phyloP scores from a whole-genome alignment of 64 coral and sea anemone species.

The Montipora efflorescens region DNA sequence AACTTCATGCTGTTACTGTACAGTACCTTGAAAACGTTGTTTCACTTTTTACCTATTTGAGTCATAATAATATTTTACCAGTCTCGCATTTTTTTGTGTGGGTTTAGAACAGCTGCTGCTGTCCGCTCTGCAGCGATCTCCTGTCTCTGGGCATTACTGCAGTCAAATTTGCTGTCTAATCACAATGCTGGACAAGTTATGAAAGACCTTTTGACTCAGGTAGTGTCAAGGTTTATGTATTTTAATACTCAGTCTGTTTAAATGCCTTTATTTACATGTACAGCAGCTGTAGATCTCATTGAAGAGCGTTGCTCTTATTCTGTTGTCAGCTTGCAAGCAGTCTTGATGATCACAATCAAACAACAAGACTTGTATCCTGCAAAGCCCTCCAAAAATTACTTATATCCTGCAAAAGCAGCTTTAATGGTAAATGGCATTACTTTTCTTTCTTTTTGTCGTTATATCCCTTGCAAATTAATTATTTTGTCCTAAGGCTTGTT shows the following conservation, averaged over 20 bases:
- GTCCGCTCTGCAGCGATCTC: constrained; percentile 92
- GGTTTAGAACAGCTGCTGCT: constrained; percentile 80
- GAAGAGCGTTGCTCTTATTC: neutral
- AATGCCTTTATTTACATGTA: too few species aligned
- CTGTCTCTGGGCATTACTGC: constrained; percentile 91
- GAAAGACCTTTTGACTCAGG: constrained; percentile 99
- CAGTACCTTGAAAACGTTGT: too few species aligned
- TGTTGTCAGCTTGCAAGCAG: constrained; percentile 75
- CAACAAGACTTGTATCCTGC: constrained; percentile 91
- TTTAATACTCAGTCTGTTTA: too few species aligned
- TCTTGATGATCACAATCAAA: constrained; percentile 92
- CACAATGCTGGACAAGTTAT: constrained; percentile 70
- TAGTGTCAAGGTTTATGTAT: neutral
- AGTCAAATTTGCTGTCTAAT: constrained; percentile 70
- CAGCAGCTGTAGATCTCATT: neutral
- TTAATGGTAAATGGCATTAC: constrained; percentile 68
- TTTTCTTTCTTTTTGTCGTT: too few species aligned
- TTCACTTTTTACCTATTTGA: too few species aligned
- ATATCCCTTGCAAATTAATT: too few species aligned
- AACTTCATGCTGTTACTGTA: too few species aligned
- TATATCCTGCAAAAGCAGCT: constrained; percentile 81
- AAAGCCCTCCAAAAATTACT: constrained; percentile 90
- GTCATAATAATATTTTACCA: too few species aligned
- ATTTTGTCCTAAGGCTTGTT: too few species aligned
- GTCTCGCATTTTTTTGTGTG: too few species aligned